Evolutionary conservation across 2,888 invertebrate species (phyloP).

Genomic region (Aleiodes testaceus): DNA sequence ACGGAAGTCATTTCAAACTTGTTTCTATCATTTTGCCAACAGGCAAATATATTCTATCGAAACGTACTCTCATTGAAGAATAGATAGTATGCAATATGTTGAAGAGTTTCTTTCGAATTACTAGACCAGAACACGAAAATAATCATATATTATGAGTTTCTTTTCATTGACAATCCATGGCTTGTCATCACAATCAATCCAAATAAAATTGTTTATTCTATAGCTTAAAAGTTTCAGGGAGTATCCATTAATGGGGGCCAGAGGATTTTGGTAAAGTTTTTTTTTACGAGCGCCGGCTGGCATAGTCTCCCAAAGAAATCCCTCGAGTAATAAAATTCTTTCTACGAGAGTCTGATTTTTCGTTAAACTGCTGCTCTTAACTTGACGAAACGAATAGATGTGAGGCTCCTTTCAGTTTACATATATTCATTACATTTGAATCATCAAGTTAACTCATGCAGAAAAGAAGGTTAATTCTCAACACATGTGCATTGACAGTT

Average conservation of each 20-base stretch:
- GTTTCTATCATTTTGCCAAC: no score
- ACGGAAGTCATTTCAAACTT: not conserved
- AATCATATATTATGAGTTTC: no score
- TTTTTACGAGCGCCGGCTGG: constrained; percentile 42
- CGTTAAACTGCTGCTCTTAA: constrained; percentile 11
- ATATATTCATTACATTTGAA: not conserved
- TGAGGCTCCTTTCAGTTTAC: constrained; percentile 1
- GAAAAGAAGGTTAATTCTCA: constrained; percentile 35
- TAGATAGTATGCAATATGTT: no score
- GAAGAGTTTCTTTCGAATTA: no score
- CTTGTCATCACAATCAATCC: constrained; percentile 40
- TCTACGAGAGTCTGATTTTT: constrained; percentile 37
- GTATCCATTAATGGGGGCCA: constrained; percentile 37
- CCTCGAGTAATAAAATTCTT: constrained; percentile 40
- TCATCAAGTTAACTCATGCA: constrained; percentile 1
- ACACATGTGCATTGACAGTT: constrained; percentile 44
- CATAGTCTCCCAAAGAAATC: constrained; percentile 24
- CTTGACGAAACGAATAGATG: not conserved
- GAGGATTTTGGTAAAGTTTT: constrained; percentile 37
- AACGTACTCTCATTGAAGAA: no score
- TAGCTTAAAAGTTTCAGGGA: constrained; percentile 4
- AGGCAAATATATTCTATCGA: not conserved
- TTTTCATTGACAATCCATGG: constrained; percentile 12
- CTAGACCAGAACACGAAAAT: no score
- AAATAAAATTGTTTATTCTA: constrained; percentile 8